Evolutionary conservation across 2,888 invertebrate species (phyloP), one percentile per base, ranked within the genome.

Genomic region (Emmelina monodactyla): DNA sequence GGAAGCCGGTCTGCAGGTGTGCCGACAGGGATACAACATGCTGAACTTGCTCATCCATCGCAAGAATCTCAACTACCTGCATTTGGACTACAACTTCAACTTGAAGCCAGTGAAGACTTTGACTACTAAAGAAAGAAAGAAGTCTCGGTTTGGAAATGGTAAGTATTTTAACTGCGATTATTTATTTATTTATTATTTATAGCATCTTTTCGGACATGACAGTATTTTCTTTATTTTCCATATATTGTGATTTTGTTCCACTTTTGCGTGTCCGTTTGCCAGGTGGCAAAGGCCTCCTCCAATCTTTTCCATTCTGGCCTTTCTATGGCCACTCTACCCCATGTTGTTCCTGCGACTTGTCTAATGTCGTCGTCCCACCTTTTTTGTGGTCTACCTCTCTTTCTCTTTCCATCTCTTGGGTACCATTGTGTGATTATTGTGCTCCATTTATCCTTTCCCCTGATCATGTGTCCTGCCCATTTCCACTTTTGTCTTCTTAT

Each of bases 11-110:
- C 76, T 99, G 30, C 99, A 99, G 80, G 94, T 97, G 1, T 98
- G 99, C 63, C 85, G 98, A 1, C 99, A 99, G 70, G 99, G 99
- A 2, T 99, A 99, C 79, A 99, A 99, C 70, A 99, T 99, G 99
- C 79, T 99, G 43, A 99, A 99, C 69, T 82, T 99, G 41, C 83
- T 99, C 45, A 99, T 99, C 58, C 99, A 99, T 70, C 89, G 99
- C 42, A 99, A 99, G 79, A 99, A 99, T 73, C 84, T 99, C 40
- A 99, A 99, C 72, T 99, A 99, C 60, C 85, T 99, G 16, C 99
- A 99, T 85, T 85, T 99, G 72, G 99, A 99, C 80, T 99, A 99
- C 71, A 99, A 99, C 71, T 99, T 99, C 68, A 99, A 99, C 70
- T 84, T 99, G 69, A 99, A 99, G 64, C 99, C 99, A 0, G 99